A percentile compares a stretch with the other conserved stretches of the same genome.
These are phyloP conservation scores for Mormyrus hasselquistii DNA, from an alignment of 2,797 vertebrate species.

Conservation along the genomic window DNA sequence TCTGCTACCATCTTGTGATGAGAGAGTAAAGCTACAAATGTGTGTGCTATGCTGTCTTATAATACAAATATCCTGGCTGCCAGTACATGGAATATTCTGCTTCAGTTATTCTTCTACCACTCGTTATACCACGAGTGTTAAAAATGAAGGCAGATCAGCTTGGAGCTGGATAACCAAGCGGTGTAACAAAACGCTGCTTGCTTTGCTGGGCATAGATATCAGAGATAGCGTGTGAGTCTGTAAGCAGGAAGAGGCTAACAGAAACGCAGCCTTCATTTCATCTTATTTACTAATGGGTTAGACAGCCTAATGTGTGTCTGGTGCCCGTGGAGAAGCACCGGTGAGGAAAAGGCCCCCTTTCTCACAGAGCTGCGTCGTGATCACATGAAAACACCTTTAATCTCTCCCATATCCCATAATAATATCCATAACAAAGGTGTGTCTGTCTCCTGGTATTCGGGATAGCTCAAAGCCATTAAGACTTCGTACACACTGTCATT, in stretches of 20 bases:
- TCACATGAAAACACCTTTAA: background rate
- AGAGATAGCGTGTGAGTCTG: background rate
- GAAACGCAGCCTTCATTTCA: background rate
- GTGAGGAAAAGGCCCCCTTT: background rate
- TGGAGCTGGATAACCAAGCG: background rate
- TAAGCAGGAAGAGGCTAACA: background rate
- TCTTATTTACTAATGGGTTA: background rate
- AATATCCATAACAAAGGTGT: background rate
- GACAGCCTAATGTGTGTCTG: background rate
- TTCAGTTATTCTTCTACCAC: background rate
- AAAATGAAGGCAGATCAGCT: background rate
- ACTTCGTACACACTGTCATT: background rate
- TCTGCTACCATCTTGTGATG: conserved; percentile 6
- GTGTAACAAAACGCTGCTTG: background rate
- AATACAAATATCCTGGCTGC: background rate
- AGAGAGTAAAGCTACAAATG: background rate
- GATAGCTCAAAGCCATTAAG: background rate
- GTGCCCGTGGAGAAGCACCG: background rate
- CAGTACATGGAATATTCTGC: background rate
- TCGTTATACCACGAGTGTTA: background rate
- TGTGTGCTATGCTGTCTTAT: background rate
- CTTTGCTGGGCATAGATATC: background rate
- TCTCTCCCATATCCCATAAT: background rate
- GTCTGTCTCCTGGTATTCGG: background rate
- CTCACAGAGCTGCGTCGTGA: background rate